Conservation (phyloP, 37 sponge, comb jelly and placozoan species). For the Ephydatia muelleri region DNA sequence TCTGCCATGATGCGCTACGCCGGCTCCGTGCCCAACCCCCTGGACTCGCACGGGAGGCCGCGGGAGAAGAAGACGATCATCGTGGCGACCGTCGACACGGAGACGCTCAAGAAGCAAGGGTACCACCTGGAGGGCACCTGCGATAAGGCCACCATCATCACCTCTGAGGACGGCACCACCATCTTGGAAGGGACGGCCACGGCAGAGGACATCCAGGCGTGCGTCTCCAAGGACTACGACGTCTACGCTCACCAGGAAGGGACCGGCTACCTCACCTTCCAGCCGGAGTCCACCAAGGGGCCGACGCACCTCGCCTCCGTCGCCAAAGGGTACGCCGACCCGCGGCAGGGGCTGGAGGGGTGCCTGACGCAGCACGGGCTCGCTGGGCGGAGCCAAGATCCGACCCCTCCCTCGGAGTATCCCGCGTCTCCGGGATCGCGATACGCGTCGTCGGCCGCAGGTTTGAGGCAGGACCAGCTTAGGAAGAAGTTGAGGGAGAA, state of each 20-base stretch:
- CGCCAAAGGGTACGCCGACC: neutral
- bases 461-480: too few species aligned
- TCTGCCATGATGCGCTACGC: neutral
- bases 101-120: conserved; percentile 23
- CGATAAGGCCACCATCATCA: conserved; percentile 10
- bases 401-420: neutral
- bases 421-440: too few species aligned
- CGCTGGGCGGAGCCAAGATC: neutral
- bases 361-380: conserved; percentile 49
- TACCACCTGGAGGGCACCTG: conserved; percentile 15
- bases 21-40: too few species aligned
- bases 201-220: conserved; percentile 8
- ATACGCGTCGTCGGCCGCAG: too few species aligned
- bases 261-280: conserved; percentile 27
- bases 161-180: conserved; percentile 13
- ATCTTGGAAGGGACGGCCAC: conserved; percentile 21
- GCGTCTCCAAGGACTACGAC: conserved; percentile 5
- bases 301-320: neutral
- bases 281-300: neutral
- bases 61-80: conserved; percentile 4
- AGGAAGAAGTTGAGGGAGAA: neutral
- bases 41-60: neutral
- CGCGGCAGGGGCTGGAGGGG: conserved; percentile 7
- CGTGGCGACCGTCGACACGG: conserved; percentile 26
- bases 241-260: conserved; percentile 23